Evolutionary conservation across 1,140 invertebrate genomes (phyloP).

Genomic region (Eufriesea mexicana): DNA sequence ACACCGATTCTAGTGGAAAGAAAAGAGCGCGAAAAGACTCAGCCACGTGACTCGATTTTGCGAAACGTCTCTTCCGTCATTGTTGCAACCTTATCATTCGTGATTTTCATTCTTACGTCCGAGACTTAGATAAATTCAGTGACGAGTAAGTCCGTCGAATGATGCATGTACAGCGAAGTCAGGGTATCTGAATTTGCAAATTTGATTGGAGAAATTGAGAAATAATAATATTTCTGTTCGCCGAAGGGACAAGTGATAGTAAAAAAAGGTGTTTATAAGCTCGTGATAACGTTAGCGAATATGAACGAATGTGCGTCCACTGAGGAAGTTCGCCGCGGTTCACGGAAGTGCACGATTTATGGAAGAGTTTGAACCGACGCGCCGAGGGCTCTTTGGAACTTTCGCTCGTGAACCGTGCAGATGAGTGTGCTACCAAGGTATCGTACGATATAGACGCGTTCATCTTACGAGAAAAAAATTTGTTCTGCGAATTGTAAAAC

Average conservation of each 20-base stretch:
- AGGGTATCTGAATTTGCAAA: too few species aligned
- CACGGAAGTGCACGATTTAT: conserved; percentile 29
- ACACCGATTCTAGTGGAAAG: neutral
- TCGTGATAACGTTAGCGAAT: neutral
- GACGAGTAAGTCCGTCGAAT: neutral
- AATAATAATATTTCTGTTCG: too few species aligned
- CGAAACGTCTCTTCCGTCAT: too few species aligned
- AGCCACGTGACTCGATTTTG: conserved; percentile 8
- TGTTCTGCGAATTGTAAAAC: neutral
- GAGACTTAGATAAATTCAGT: neutral
- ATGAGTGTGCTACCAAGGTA: conserved; percentile 56
- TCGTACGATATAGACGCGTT: neutral
- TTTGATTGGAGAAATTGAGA: neutral
- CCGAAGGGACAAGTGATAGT: neutral
- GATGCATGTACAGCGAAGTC: too few species aligned
- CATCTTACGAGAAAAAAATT: too few species aligned
- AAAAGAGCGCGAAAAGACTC: conserved; percentile 38
- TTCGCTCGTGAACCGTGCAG: conserved; percentile 50
- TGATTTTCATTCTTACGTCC: neutral
- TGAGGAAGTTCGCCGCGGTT: neutral
- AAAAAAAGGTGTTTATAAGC: neutral
- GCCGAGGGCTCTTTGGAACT: conserved; percentile 16
- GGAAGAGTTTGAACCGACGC: conserved; percentile 32
- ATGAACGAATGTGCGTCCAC: conserved; percentile 17
- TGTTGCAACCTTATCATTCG: neutral